Conservation (phyloP, 2,113 vertebrate species). For the Psettodes erumei region DNA sequence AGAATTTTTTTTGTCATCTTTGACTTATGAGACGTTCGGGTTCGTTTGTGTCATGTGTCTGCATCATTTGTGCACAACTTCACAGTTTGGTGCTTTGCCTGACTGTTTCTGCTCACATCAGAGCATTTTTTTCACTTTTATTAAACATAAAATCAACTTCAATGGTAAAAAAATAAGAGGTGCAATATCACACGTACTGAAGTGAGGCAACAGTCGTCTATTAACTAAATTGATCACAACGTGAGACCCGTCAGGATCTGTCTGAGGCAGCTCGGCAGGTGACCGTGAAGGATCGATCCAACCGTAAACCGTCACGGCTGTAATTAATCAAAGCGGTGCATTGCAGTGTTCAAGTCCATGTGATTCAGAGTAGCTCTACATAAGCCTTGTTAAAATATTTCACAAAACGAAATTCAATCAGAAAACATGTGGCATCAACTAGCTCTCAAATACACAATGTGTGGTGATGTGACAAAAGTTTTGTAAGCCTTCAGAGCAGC, state of each 20-base stretch:
- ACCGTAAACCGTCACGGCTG: neutral
- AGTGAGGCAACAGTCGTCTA: neutral
- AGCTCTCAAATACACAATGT: too few relatives aligned
- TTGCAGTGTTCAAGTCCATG: neutral
- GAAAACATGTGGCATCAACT: too few relatives aligned
- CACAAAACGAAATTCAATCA: neutral
- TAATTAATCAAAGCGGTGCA: neutral
- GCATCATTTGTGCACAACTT: neutral
- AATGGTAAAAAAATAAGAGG: neutral
- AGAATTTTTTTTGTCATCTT: neutral
- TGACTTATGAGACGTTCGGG: neutral
- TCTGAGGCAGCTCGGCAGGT: constrained; percentile 20
- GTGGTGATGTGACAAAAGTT: too few relatives aligned
- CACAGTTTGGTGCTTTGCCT: neutral
- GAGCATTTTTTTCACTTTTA: neutral
- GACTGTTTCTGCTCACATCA: neutral
- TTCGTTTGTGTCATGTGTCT: neutral
- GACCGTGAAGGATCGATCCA: constrained; percentile 2
- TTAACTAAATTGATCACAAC: constrained; percentile 6
- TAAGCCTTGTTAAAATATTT: neutral
- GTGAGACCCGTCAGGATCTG: constrained; percentile 2
- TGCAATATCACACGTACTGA: neutral
- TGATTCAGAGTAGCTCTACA: neutral
- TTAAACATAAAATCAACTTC: neutral
- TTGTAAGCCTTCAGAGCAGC: neutral